phyloP scores from a whole-genome alignment of 2,797 vertebrate genomes.

The Hippopotamyrus pictus region DNA sequence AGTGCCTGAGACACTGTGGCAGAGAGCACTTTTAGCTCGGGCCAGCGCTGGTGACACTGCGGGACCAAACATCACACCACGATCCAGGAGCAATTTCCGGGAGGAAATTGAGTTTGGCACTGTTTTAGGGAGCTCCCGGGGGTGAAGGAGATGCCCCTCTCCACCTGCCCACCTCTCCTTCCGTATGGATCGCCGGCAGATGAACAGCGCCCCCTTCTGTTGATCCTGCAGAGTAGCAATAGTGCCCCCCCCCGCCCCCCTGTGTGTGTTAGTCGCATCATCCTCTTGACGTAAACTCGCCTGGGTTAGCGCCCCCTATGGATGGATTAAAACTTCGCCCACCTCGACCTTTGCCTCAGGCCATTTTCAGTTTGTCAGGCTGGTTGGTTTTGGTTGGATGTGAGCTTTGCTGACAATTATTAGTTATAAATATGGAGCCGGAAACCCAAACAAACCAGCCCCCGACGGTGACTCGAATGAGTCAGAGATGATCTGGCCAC shows the following conservation, averaged over 20 bases:
- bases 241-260: not conserved
- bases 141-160: not conserved
- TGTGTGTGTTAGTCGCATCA: not conserved
- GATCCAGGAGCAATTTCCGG: not conserved
- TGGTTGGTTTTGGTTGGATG: not conserved
- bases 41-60: not conserved
- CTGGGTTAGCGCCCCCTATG: not conserved
- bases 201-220: not conserved
- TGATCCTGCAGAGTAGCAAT: not conserved
- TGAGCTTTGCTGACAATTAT: not conserved
- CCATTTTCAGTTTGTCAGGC: not conserved
- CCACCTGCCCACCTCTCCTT: conserved; percentile 3
- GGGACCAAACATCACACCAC: not conserved
- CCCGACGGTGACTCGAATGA: not conserved
- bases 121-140: not conserved
- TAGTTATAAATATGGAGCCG: not conserved
- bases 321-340: not conserved
- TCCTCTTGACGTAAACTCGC: not conserved
- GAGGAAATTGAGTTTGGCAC: not conserved
- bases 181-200: not conserved
- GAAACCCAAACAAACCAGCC: not conserved
- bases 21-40: not conserved
- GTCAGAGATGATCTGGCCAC: not conserved
- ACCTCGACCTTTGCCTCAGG: not conserved
- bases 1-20: not conserved